Evolutionary conservation across 37 sponge, comb jelly and placozoan genomes (phyloP), one percentile per base, ranked within the genome.

Genomic region (Hexactinellida sp.): DNA sequence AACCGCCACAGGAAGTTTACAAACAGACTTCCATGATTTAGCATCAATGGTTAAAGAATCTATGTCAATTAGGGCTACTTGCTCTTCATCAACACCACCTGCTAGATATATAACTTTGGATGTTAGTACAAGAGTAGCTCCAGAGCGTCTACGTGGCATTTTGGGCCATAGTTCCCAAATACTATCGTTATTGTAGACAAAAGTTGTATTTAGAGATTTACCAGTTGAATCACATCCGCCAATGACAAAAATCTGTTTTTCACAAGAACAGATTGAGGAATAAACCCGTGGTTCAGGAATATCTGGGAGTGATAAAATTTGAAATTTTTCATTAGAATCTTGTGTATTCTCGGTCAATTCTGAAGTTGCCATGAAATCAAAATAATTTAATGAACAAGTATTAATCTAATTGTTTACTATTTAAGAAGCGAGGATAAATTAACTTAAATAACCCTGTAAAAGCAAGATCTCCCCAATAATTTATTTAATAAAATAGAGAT

Each of bases 171-270:
- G 3, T 1, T 10, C 30, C 76, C 76, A 63, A 25, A 32, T n/a
- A 25, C 30, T 32, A 25, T 5, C 3, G 5, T 10, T 28, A n/a
- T 7, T 21, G 13, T 63, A 63, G 3, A 63, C 76, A 63, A 63
- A 63, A 32, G 30, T n/a, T 25, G 21, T 63, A 23, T 63, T 63
- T 23, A 63, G 30, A 25, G 76, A 63, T n/a, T 63, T 63, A 63
- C 76, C 76, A 23, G 25, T 63, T 32, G 76, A 63, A 63, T 63
- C 76, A 63, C 76, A 63, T 21, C 76, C 76, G 5, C 76, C 76
- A n/a, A 63, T 25, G 5, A 63, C 76, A 28, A 63, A 63, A 7
- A 63, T 63, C 13, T 28, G 76, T 10, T 63, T n/a, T 21, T 63
- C 76, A 63, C 3, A 21, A 21, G 76, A 25, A 25, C 21, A n/a